A percentile compares a stretch with the other conserved stretches of the same genome.
phyloP scores from a whole-genome alignment of 2,888 invertebrate genomes.

The Nematopogon swammerdamellus region DNA sequence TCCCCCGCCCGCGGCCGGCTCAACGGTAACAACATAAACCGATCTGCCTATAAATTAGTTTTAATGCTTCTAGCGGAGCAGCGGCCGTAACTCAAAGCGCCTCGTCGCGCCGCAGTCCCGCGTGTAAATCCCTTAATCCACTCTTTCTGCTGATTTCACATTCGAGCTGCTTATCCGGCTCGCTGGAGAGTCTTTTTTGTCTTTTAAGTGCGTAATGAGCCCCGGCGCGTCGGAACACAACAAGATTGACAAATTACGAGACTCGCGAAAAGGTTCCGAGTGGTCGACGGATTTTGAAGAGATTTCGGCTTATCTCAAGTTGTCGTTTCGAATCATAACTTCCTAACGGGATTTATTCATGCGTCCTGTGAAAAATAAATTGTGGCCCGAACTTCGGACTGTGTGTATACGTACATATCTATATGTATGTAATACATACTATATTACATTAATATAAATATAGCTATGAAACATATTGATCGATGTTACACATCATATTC shows the following conservation, averaged over 20 bases:
- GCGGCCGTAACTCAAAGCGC: background rate
- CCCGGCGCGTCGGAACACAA: background rate
- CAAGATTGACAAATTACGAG: background rate
- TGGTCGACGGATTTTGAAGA: background rate
- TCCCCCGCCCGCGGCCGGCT: background rate
- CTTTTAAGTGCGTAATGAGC: no score
- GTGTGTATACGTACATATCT: no score
- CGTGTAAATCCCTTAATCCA: background rate
- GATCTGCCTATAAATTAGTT: background rate
- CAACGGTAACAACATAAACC: background rate
- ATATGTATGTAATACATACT: no score
- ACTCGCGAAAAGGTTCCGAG: background rate
- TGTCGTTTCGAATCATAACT: no score
- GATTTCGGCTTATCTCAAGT: no score
- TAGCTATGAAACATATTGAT: no score
- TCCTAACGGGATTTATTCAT: no score
- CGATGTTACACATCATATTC: no score
- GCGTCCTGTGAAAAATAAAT: no score
- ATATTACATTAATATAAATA: no score
- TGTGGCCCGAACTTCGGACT: no score
- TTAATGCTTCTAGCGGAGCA: background rate
- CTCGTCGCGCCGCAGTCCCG: background rate
- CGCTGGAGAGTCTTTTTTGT: background rate
- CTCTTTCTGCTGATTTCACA: background rate
- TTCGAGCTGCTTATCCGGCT: background rate